These are phyloP conservation scores for Biston betularia DNA, from an alignment of 2,888 invertebrate species.

Conservation along the genomic window DNA sequence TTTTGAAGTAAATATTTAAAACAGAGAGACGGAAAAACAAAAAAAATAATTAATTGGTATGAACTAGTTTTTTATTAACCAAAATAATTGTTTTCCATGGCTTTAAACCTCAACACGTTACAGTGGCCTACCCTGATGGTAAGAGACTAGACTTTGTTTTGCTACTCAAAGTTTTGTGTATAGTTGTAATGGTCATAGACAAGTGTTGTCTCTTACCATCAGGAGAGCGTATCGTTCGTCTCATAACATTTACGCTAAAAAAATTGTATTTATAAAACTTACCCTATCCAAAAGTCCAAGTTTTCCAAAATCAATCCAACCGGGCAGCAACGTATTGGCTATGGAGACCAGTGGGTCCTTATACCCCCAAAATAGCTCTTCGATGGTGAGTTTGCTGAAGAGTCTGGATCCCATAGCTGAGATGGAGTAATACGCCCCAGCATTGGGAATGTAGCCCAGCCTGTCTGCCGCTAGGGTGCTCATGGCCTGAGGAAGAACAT, in stretches of 20 bases:
- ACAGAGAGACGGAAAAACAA: too few species aligned
- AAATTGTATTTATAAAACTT: conserved; percentile 60
- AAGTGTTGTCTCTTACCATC: too few species aligned
- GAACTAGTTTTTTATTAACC: too few species aligned
- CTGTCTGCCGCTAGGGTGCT: conserved; percentile 75
- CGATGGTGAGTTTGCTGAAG: conserved; percentile 88
- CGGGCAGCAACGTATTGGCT: conserved; percentile 90
- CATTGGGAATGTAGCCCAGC: conserved; percentile 84
- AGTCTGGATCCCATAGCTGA: conserved; percentile 88
- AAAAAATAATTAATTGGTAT: too few species aligned
- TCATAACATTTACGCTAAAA: too few species aligned
- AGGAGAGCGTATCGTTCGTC: too few species aligned
- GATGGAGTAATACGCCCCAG: conserved; percentile 88
- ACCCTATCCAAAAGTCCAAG: conserved; percentile 94
- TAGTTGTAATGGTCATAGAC: neutral
- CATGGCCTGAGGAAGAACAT: conserved; percentile 63
- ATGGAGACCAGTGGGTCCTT: conserved; percentile 91
- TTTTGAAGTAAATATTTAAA: too few species aligned
- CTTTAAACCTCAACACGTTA: too few species aligned
- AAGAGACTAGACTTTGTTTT: too few species aligned
- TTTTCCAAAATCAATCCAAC: conserved; percentile 92
- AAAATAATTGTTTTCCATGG: too few species aligned
- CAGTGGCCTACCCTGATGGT: too few species aligned
- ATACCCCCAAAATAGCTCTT: conserved; percentile 94
- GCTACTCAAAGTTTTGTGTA: neutral